Evolutionary conservation across 1,140 invertebrate genomes (phyloP), one percentile per base, ranked within the genome.

Genomic region (Melipona quadrifasciata): DNA sequence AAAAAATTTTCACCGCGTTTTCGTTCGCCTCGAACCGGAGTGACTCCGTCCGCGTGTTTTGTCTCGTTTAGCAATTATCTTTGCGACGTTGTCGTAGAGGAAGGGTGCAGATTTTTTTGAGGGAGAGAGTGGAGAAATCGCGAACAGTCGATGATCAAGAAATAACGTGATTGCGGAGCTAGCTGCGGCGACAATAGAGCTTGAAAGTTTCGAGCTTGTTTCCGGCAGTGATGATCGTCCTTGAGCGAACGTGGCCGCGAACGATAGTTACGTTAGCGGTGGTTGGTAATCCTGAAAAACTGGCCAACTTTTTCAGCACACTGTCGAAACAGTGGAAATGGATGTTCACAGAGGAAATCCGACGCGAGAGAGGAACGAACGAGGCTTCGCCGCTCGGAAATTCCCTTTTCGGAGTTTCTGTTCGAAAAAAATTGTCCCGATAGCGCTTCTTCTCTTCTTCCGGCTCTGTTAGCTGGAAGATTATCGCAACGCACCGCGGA

Each of bases 281-380:
- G 8, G 39, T 47, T 51, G 55, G 14, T 53, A 81, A 74, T 74
- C 70, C 80, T 74, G 57, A 81, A 81, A 81, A 81, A 65, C 70
- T 74, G 47, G 1, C 19, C 1, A 81, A 81, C 57, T 81, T 74
- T 72, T 73, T 61, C 24, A 61, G 27, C 78, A 10, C 51, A 24
- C 3, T 8, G 24, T 5, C 27, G 39, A 47, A 72, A 51, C 55
- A 57, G 17, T 47, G 39, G 39, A 8, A 47, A 47, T 47, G 39
- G 39, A 47, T 47, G 73, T 81, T 57, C 53, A 31, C n/a, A 12
- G 17, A 12, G 70, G 53, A 70, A 57, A 80, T 71, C 51, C 78
- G 21, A 81, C 8, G 34, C 1, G 39, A 65, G 51, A 58, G 31
- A 39, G 34, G 58, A 64, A 64, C 8, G 14, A 2, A 27, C 34